Evolutionary conservation across 2,888 invertebrate species (phyloP), one percentile per base, ranked within the genome.

Genomic region (Chaitophorus viminalis): DNA sequence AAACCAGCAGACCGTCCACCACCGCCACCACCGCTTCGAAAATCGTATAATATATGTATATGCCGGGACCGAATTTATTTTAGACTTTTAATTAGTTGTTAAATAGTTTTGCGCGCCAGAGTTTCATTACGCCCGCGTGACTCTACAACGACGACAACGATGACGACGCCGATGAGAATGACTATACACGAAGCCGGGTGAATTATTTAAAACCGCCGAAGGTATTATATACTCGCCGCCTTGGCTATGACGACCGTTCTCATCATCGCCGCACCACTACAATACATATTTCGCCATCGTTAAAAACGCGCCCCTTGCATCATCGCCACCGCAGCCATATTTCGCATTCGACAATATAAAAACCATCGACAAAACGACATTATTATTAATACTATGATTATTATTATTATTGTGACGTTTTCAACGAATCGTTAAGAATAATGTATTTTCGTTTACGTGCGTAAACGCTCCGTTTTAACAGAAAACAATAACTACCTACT

Each of bases 21-120:
- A 17, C 29, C 46, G 9, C 18, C 33, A 11, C 29, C 70, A 17
- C 29, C 46, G 9, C 3, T n/a, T 60, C 70, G 46, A 70, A 70
- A 70, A 70, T 68, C 46, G 46, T 29, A 82, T 46, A 72, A 46
- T 82, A 70, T 82, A 82, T 70, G 52, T 70, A 82, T 46, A 82
- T 72, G 54, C n/a, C n/a, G 17, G 76, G 68, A 60, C 86, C 39
- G 18, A 74, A 87, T 87, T 79, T 74, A 87, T 87, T 81, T 72
- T 60, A 29, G 86, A 87, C 86, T 87, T 87, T 87, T 87, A 87
- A 87, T 87, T 87, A 87, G 86, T 87, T 87, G 79, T 87, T 81
- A 81, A 87, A 87, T 87, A 87, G 86, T 87, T 87, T 87, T 29
- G 74, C 79, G 52, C 18, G 25, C 72, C 60, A 54, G 79, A 79